A percentile compares a stretch with the other conserved stretches of the same genome.
phyloP scores from a whole-genome alignment of 2,797 vertebrate species.

The Oreortyx pictus region DNA sequence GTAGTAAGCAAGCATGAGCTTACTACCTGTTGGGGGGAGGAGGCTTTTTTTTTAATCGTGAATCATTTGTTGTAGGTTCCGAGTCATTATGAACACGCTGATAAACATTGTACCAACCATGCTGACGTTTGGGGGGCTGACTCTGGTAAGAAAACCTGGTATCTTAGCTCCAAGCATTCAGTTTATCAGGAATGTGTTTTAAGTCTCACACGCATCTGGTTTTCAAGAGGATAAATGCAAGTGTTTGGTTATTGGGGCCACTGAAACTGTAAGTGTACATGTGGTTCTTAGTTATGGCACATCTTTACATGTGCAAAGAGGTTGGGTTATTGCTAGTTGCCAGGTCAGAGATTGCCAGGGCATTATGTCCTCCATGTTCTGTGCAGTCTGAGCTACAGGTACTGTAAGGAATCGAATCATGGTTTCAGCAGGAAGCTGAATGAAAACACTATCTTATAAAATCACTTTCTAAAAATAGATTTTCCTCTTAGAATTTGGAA shows the following conservation, averaged over 20 bases:
- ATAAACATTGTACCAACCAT: constrained; percentile 92
- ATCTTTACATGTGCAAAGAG: background rate
- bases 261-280: background rate
- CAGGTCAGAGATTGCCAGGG: background rate
- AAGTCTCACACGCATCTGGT: background rate
- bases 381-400: background rate
- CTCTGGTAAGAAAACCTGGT: constrained; percentile 83
- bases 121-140: constrained; percentile 91
- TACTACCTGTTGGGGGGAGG: too few relatives aligned
- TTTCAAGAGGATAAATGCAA: constrained; percentile 27
- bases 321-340: background rate
- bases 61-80: constrained; percentile 81
- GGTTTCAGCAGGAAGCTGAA: background rate
- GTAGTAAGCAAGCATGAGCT: background rate
- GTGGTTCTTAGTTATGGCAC: background rate
- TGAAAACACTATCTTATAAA: background rate
- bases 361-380: background rate
- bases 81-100: constrained; percentile 90
- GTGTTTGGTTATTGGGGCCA: background rate
- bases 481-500: background rate
- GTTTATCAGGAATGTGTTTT: background rate
- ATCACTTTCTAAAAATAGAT: background rate
- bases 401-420: background rate
- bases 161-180: background rate
- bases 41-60: background rate